Evolutionary conservation across 2,888 invertebrate genomes (phyloP), one percentile per base, ranked within the genome.

Genomic region (Ametastegia equiseti): DNA sequence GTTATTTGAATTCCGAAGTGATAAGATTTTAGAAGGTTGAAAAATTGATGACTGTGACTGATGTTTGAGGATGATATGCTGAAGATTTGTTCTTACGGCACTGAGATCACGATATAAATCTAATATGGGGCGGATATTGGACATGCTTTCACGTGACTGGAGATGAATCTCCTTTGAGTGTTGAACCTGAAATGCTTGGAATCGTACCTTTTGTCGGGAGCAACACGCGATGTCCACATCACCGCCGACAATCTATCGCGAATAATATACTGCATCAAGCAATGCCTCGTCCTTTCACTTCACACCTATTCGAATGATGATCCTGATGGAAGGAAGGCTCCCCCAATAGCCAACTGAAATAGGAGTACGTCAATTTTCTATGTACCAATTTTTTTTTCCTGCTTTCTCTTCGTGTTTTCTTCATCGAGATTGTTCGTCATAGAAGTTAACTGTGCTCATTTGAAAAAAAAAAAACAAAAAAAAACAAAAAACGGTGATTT

Each of bases 141-240:
- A 39, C 36, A 39, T 33, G 71, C 47, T 45, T 75, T 54, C 75
- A 54, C 33, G 75, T 9, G 33, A 54, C 54, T 33, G 36, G 19
- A 57, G 57, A 75, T 75, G 57, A 75, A 15, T 36, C 47, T 67
- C 13, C 47, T 71, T 47, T 1, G 71, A 47, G 47, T 47, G 27
- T 45, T 71, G 54, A 71, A 54, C 27, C 27, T 42, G 13, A 2
- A 5, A 19, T 13, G 60, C 27, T 60, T 19, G 81, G 78, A 82
- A 84, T 86, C 87, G 81, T 86, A 87, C 87, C 88, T 90, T 88
- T 88, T 88, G 89, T 88, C 83, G 85, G 84, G 83, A 85, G 86
- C 88, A 87, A 88, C 91, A 91, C 91, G 91, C 91, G 89, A 91
- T 89, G 87, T 87, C 87, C 89, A 88, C 91, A 91, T 91, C 90